These are phyloP conservation scores for Phymorhynchus buccinoides DNA, from an alignment of 1,140 invertebrate genomes.

Conservation along the genomic window DNA sequence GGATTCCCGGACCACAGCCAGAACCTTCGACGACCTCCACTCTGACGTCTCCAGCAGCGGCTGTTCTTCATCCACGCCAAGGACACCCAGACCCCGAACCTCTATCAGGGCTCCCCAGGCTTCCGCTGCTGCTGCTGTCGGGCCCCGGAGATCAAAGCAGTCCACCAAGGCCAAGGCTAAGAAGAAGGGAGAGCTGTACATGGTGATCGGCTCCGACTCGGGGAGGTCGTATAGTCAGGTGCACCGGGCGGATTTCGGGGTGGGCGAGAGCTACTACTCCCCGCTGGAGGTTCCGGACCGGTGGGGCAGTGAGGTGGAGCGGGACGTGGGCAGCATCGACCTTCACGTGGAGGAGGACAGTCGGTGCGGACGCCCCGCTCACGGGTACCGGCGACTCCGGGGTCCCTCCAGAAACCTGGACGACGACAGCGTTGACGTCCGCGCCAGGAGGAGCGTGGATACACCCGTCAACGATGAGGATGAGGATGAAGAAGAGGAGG, in stretches of 20 bases:
- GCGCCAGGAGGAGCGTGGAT: neutral
- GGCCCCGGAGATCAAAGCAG: neutral
- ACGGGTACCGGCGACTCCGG: neutral
- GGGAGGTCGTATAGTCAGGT: neutral
- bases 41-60: slow-evolving; percentile 8
- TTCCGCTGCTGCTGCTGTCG: no score
- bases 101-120: neutral
- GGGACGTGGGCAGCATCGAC: slow-evolving; percentile 6
- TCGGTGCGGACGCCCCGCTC: neutral
- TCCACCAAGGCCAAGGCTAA: neutral
- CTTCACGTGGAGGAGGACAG: slow-evolving; percentile 24
- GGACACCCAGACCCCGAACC: neutral
- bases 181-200: slow-evolving; percentile 17
- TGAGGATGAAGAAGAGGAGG: neutral
- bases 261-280: neutral
- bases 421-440: slow-evolving; percentile 8
- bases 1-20: neutral
- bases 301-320: neutral
- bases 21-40: slow-evolving; percentile 4
- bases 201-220: neutral
- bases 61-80: neutral
- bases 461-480: neutral
- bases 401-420: neutral
- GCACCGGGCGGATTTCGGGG: neutral
- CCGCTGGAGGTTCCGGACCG: no score